Base-by-base conservation (phyloP, 1,140 invertebrate species). In the Eupristina koningsbergeri region DNA sequence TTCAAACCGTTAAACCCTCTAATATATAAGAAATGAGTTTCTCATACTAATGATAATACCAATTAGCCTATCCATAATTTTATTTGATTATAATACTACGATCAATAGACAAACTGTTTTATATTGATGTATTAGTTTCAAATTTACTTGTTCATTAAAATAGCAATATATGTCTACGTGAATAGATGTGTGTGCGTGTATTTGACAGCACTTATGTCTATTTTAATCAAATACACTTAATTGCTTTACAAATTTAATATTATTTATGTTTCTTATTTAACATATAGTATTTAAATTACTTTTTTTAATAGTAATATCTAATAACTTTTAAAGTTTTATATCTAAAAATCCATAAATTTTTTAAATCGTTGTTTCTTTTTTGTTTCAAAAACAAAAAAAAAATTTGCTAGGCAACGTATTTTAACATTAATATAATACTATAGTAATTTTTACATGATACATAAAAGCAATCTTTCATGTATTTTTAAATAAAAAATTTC, bases 31-130 rank as follows among this genome's bases (percentile, higher is more conserved):
- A 79, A 36, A 36, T 78, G 17, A 58, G 61, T 58, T 69, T 71
- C 36, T 36, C 75, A 58, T 45, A 31, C 75, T 83, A 83, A 83
- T 50, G 74, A 83, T 45, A 47, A 39, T 78, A 76, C 58, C 47
- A 83, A 78, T 78, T 71, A 78, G 41, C 45, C 6, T 69, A 15
- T 29, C 29, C 73, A 67, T 13, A 81, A 76, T 76, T 63, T 82
- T 34, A 50, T 53, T 36, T 31, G 6, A 26, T 63, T 29, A 63
- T 47, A 29, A 34, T 74, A 58, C 19, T 2, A 0, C 11, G 31
- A 69, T 76, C 29, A 45, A 82, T 77, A n/a, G 50, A 17, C 3
- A 29, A 29, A 8, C 17, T 19, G 39, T 34, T 7, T 13, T 45
- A 7, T 13, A 13, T 45, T 45, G 41, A 45, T 7, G 13, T 45